Evolutionary conservation across 1,140 invertebrate genomes (phyloP), one percentile per base, ranked within the genome.

Genomic region (Sesamia nonagrioides): DNA sequence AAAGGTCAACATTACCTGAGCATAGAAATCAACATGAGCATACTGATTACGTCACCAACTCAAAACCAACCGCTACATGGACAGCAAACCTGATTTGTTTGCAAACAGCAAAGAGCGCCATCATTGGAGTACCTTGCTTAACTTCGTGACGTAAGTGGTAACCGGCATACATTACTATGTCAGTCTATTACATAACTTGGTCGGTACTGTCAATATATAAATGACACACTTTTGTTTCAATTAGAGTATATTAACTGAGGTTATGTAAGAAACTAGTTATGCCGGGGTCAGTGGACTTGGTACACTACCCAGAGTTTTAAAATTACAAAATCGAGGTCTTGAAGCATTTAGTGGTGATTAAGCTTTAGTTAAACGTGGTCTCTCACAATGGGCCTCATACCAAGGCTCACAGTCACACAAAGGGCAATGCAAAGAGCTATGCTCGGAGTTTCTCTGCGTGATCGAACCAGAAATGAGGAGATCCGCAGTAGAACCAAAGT

Each of bases 141-240:
- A 61, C 60, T 6, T 13, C 15, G 13, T 61, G 21, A 61, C 15
- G 35, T 17, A 61, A 61, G 17, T 40, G 60, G 60, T 40, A 61
- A 61, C 11, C 60, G 60, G 60, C 60, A 61, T 40, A 9, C 60
- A 17, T 61, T 33, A 33, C n/a, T 35, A 37, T 61, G 60, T 61
- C 60, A 61, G 37, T n/a, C 33, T 1, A 6, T 61, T 61, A 61
- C n/a, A 40, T 61, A 61, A 61, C 18, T 27, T 6, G 52, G 21
- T 17, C 54, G 6, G 52, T 54, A 27, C 54, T 27, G 33, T 61
- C 33, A 40, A 61, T 61, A 61, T 61, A 61, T 61, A 61, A 37
- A 61, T 61, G 60, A 61, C 60, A 61, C 7, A 61, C 60, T 37
- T 61, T 37, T 40, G 33, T 61, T 40, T 61, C 60, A 61, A 61